A percentile compares a stretch with the other conserved stretches of the same genome.
Conservation (phyloP, 2,888 invertebrate species). For the Ctenicera cuprea region DNA sequence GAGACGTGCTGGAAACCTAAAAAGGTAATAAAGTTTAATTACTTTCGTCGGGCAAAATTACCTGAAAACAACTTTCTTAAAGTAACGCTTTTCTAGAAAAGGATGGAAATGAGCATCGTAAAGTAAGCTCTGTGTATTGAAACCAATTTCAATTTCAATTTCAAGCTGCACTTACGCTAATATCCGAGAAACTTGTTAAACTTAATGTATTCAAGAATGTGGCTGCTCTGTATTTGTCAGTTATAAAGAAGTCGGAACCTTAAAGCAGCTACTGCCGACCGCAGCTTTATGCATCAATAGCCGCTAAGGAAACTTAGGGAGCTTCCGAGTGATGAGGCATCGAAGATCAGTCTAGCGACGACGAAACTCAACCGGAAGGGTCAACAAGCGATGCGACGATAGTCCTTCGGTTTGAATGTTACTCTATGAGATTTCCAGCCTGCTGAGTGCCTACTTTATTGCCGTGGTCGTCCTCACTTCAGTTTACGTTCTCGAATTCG, state of each 20-base stretch:
- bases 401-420: constrained; percentile 53
- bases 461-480: constrained; percentile 53
- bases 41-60: too few relatives aligned
- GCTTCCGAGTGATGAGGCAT: constrained; percentile 48
- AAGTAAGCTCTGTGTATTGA: neutral
- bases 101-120: neutral
- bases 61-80: neutral
- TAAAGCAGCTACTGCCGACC: constrained; percentile 38
- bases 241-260: constrained; percentile 24
- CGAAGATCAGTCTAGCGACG: constrained; percentile 48
- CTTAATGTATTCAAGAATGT: constrained; percentile 26
- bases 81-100: neutral
- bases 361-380: constrained; percentile 53
- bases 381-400: constrained; percentile 51
- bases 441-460: constrained; percentile 58
- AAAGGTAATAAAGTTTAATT: too few relatives aligned
- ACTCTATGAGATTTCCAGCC: constrained; percentile 59
- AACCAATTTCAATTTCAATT: constrained; percentile 16
- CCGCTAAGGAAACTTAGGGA: constrained; percentile 42
- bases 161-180: neutral
- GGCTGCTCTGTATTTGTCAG: constrained; percentile 19
- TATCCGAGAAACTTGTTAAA: constrained; percentile 21
- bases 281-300: constrained; percentile 44
- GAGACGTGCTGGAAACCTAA: too few relatives aligned
- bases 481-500: constrained; percentile 56